Evolutionary conservation across 1,140 invertebrate genomes (phyloP).

Genomic region (Mizuhopecten yessoensis): DNA sequence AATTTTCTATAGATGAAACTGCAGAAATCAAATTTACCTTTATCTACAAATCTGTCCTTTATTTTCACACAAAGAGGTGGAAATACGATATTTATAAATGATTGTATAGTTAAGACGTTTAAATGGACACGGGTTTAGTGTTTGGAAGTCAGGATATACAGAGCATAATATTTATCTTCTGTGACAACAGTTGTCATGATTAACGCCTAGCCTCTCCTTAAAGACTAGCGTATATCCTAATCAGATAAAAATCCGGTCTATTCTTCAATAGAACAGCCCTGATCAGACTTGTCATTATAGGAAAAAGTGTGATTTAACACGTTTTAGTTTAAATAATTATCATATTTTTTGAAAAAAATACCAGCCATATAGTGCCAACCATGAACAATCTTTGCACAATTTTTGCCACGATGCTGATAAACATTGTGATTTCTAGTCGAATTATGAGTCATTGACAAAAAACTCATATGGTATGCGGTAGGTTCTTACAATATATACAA

Average conservation of each 20-base stretch:
- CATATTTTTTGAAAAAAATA: not conserved
- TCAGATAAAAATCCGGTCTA: not conserved
- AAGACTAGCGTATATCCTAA: not conserved
- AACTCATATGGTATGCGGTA: not conserved
- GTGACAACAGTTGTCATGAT: not conserved
- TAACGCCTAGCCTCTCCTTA: not conserved
- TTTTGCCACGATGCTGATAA: not conserved
- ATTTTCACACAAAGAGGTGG: not conserved
- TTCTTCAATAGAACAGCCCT: not conserved
- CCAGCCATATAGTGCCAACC: too few relatives aligned
- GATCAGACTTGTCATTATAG: not conserved
- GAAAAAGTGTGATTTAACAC: not conserved
- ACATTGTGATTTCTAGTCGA: not conserved
- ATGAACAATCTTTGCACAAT: not conserved
- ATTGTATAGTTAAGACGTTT: not conserved
- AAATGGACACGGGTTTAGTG: slow-evolving; percentile 9
- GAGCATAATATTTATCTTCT: not conserved
- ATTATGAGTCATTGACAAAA: not conserved
- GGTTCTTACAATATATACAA: too few relatives aligned
- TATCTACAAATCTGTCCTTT: not conserved
- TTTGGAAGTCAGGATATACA: not conserved
- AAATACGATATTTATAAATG: not conserved
- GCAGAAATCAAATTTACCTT: slow-evolving; percentile 15
- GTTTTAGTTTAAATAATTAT: not conserved
- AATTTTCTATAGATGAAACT: not conserved